These are phyloP conservation scores for Prunella fulvescens DNA, from an alignment of 2,113 vertebrate species.

Conservation along the genomic window DNA sequence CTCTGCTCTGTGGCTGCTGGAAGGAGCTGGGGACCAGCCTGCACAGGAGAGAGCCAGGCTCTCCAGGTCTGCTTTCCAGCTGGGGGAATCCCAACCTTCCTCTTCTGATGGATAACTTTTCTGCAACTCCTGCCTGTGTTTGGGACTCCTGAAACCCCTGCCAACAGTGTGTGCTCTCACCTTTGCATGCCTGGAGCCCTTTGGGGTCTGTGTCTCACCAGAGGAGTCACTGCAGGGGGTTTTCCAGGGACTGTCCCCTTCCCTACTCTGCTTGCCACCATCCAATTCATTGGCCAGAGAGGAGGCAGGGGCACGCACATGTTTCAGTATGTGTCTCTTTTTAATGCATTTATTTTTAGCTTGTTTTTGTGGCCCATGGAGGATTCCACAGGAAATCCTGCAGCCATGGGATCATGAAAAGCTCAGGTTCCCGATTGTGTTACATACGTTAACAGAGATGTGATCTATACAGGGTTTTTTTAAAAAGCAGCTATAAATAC, in stretches of 20 bases:
- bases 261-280: neutral
- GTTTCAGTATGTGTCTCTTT: neutral
- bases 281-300: neutral
- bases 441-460: constrained; percentile 57
- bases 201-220: neutral
- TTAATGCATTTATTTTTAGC: constrained; percentile 50
- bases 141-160: neutral
- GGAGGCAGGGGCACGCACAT: fast-evolving
- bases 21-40: neutral
- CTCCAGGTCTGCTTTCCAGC: neutral
- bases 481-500: constrained; percentile 68
- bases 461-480: neutral
- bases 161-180: neutral
- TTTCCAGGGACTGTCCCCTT: neutral
- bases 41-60: neutral
- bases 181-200: neutral
- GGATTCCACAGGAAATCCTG: constrained; percentile 67
- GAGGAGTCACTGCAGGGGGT: neutral
- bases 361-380: constrained; percentile 36
- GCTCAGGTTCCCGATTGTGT: constrained; percentile 54
- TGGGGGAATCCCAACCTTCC: neutral
- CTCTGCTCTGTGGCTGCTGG: neutral
- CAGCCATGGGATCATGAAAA: constrained; percentile 14
- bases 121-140: neutral
- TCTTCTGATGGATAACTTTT: neutral